phyloP scores from a whole-genome alignment of 1,140 invertebrate genomes.

The Psix sp. region DNA sequence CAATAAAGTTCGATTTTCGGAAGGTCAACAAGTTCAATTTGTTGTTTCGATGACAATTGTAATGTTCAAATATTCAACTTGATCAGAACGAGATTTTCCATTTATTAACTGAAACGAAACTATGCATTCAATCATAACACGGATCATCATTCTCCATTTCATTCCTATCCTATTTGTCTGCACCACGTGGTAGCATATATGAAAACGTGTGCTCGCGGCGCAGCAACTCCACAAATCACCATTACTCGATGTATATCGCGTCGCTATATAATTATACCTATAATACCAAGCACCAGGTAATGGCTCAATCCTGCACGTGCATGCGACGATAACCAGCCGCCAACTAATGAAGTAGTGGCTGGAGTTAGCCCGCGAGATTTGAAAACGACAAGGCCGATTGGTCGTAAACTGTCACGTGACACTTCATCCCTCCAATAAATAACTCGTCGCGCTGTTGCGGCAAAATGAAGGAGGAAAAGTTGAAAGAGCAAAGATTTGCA shows the following conservation, averaged over 20 bases:
- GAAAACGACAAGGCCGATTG: slow-evolving; percentile 51
- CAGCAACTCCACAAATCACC: slow-evolving; percentile 74
- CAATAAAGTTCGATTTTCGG: no score
- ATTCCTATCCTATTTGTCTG: slow-evolving; percentile 31
- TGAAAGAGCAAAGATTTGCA: slow-evolving; percentile 8
- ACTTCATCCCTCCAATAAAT: slow-evolving; percentile 57
- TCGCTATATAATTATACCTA: slow-evolving; percentile 77
- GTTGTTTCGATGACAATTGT: no score
- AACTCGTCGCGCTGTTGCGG: slow-evolving; percentile 3
- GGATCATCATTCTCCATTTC: slow-evolving; percentile 54
- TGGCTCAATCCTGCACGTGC: slow-evolving; percentile 76
- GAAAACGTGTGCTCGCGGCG: slow-evolving; percentile 51
- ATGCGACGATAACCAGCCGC: slow-evolving; percentile 70
- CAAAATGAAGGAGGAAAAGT: slow-evolving; percentile 11
- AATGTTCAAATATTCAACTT: no score
- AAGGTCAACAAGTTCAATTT: no score
- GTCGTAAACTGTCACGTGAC: slow-evolving; percentile 58
- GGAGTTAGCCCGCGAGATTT: slow-evolving; percentile 64
- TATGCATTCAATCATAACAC: slow-evolving; percentile 19
- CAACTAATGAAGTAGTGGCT: slow-evolving; percentile 19
- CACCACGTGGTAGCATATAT: slow-evolving; percentile 58
- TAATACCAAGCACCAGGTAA: slow-evolving; percentile 76
- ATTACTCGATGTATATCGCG: slow-evolving; percentile 77
- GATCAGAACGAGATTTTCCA: neutral
- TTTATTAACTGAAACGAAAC: neutral